A percentile compares a stretch with the other conserved stretches of the same genome.
Conservation (phyloP, 1,140 invertebrate species). For the Halictus rubicundus region DNA sequence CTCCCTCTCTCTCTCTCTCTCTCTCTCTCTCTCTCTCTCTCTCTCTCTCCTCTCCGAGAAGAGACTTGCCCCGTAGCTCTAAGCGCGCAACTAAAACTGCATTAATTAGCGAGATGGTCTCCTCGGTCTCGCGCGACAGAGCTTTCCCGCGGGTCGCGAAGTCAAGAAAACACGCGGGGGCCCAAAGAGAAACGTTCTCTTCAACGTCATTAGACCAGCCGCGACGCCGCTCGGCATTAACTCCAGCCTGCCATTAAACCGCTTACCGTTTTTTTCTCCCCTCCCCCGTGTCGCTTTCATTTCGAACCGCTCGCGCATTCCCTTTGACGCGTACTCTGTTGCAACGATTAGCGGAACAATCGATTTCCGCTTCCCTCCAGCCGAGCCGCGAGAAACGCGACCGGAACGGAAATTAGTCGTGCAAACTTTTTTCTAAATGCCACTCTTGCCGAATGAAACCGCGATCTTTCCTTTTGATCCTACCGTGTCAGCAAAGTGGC, state of each 20-base stretch:
- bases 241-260: constrained; percentile 2
- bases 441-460: neutral
- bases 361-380: neutral
- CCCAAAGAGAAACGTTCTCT: constrained; percentile 1
- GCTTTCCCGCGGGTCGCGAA: neutral
- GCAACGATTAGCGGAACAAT: constrained; percentile 24
- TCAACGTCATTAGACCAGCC: constrained; percentile 25
- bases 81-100: constrained; percentile 33
- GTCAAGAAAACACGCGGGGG: constrained; percentile 11
- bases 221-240: constrained; percentile 6
- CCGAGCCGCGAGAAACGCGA: neutral
- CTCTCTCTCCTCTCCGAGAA: too few species aligned
- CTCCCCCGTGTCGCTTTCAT: neutral
- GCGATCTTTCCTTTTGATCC: neutral
- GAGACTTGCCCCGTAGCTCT: neutral
- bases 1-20: too few species aligned
- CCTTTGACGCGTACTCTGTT: neutral
- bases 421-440: neutral
- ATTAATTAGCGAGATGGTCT: constrained; percentile 38
- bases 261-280: neutral
- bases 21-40: too few species aligned
- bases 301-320: constrained; percentile 8
- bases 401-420: neutral
- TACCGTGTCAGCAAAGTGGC: neutral
- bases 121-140: neutral